Conservation (phyloP, 2,113 vertebrate genomes). For the Myanophis thanlyinensis region DNA sequence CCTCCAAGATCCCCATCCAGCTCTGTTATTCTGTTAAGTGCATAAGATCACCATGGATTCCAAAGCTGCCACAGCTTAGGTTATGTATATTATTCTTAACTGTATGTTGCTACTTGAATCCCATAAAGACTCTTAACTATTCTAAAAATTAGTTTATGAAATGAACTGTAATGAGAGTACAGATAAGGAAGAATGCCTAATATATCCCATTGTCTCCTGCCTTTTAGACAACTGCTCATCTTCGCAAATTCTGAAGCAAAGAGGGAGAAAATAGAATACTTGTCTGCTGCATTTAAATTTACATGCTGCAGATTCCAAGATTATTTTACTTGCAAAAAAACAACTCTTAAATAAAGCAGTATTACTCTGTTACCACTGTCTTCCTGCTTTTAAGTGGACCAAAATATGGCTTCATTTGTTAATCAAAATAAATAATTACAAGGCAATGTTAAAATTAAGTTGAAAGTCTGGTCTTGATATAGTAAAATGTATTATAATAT, state of each 20-base stretch:
- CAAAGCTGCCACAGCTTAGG: too few species aligned
- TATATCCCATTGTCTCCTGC: background rate
- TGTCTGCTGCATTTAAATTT: background rate
- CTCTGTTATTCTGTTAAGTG: too few species aligned
- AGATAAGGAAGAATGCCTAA: background rate
- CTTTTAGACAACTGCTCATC: background rate
- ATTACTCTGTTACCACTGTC: constrained; percentile 23
- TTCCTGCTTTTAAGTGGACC: background rate
- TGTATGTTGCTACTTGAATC: background rate
- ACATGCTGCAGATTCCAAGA: background rate
- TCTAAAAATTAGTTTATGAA: background rate
- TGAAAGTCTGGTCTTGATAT: background rate
- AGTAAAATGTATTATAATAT: background rate
- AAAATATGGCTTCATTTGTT: background rate
- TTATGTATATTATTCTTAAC: background rate
- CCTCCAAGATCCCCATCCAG: too few species aligned
- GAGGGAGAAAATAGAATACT: background rate
- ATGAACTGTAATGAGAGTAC: background rate
- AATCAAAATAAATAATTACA: constrained; percentile 17
- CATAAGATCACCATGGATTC: background rate
- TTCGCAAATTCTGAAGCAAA: background rate
- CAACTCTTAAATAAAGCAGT: background rate
- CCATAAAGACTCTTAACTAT: background rate
- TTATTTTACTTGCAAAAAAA: background rate
- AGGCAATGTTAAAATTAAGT: constrained; percentile 8